Base-by-base conservation (phyloP, 1,140 invertebrate genomes). In the Cardiocondyla obscurior region DNA sequence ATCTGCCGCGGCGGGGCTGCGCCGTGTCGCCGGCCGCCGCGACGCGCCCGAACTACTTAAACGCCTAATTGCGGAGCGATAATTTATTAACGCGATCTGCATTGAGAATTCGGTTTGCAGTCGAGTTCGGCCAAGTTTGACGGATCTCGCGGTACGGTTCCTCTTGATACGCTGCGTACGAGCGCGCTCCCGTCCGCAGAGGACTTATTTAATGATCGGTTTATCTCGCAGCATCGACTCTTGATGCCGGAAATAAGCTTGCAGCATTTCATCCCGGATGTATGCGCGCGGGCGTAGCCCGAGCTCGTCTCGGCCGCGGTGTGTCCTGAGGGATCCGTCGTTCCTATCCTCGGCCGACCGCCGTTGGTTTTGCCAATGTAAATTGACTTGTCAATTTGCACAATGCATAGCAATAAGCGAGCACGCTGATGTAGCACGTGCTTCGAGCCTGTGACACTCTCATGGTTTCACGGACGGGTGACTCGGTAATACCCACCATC, bases 381-480 rank as follows among this genome's bases (percentile, higher is more conserved):
- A 86, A 86, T 86, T 85, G 83, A 62, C 83, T 82, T 74, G 46
- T 51, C 77, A 74, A 81, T 85, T 82, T 81, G 60, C 60, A 82
- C 83, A 58, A 55, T 67, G 65, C 72, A 64, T 72, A 81, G 62
- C 51, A 73, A 76, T 67, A 64, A 83, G 51, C 62, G 79, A 36
- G 46, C 62, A 69, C 36, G 42, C 62, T 79, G 74, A 69, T 79
- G 62, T 55, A 79, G 62, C 74, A 67, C 74, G 74, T 79, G 74
- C 74, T 67, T 28, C 46, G n/a, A 22, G 62, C 49, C 55, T 42
- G 74, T 28, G 46, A 67, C 22, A n/a, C 51, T 16, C 49, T 36
- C 46, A 12, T 42, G 62, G 74, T 79, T 79, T 79, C 74, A 79
- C 33, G 74, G 74, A 69, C 49, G 74, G 55, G 74, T 69, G 62